These are phyloP conservation scores for Megalops atlanticus DNA, from an alignment of 2,113 vertebrate genomes.

Conservation along the genomic window DNA sequence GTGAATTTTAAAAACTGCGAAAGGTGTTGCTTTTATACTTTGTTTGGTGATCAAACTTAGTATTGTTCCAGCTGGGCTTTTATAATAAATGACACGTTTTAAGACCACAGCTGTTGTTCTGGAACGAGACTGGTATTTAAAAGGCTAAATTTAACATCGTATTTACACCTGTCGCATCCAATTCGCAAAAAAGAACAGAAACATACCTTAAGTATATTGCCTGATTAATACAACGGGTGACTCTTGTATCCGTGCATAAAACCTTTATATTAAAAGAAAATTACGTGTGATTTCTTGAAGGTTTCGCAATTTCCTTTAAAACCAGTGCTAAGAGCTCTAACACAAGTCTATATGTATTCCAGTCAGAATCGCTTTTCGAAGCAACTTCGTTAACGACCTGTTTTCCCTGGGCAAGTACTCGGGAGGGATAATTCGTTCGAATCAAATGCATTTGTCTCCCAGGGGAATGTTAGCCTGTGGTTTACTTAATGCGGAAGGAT, in stretches of 20 bases:
- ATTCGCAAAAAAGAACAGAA: neutral
- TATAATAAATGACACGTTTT: neutral
- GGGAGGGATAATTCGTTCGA: neutral
- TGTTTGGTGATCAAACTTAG: too few relatives aligned
- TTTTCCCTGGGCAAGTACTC: neutral
- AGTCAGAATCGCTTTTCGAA: neutral
- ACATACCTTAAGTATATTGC: neutral
- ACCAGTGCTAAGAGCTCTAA: too few relatives aligned
- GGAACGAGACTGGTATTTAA: constrained; percentile 15
- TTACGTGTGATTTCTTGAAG: too few relatives aligned
- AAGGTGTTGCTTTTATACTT: too few relatives aligned
- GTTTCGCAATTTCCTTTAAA: too few relatives aligned
- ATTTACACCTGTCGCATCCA: constrained; percentile 40
- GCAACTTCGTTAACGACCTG: neutral
- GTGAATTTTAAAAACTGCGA: too few relatives aligned
- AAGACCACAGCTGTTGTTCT: constrained; percentile 33
- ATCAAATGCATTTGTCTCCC: neutral
- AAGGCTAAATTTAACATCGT: constrained; percentile 48
- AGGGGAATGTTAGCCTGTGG: neutral
- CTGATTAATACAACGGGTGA: too few relatives aligned
- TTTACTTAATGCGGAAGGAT: constrained; percentile 21
- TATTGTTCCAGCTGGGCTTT: neutral
- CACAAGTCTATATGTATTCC: neutral
- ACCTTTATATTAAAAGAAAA: too few relatives aligned
- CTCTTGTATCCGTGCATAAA: too few relatives aligned